phyloP scores from a whole-genome alignment of 2,113 vertebrate genomes.

The Apus apus region DNA sequence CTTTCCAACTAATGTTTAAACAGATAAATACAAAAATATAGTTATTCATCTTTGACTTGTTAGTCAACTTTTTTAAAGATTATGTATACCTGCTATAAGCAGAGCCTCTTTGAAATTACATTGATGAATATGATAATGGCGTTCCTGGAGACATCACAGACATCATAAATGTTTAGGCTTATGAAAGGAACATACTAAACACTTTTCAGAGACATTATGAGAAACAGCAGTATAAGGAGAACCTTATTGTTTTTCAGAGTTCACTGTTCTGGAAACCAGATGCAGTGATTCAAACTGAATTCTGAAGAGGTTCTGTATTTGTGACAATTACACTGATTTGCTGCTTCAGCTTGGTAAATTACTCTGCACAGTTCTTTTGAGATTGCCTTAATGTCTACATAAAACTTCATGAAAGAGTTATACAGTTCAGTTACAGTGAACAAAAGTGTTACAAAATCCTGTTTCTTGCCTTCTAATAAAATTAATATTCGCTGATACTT shows the following conservation, averaged over 20 bases:
- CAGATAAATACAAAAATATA: not conserved
- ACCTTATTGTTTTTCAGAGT: not conserved
- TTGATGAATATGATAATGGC: not conserved
- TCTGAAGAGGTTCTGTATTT: not conserved
- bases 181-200: conserved; percentile 7
- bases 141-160: not conserved
- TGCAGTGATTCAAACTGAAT: not conserved
- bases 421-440: not conserved
- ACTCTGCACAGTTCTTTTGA: not conserved
- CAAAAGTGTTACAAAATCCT: not conserved
- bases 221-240: not conserved
- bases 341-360: not conserved
- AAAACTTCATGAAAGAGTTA: not conserved
- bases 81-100: not conserved
- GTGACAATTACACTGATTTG: not conserved
- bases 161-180: not conserved
- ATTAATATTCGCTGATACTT: not conserved
- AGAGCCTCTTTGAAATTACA: not conserved
- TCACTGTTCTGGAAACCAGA: not conserved
- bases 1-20: not conserved
- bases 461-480: not conserved
- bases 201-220: not conserved
- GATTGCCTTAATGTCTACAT: not conserved
- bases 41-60: not conserved
- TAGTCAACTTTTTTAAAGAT: not conserved